phyloP scores from a whole-genome alignment of 2,888 invertebrate genomes.

The Cheilosia pagana region DNA sequence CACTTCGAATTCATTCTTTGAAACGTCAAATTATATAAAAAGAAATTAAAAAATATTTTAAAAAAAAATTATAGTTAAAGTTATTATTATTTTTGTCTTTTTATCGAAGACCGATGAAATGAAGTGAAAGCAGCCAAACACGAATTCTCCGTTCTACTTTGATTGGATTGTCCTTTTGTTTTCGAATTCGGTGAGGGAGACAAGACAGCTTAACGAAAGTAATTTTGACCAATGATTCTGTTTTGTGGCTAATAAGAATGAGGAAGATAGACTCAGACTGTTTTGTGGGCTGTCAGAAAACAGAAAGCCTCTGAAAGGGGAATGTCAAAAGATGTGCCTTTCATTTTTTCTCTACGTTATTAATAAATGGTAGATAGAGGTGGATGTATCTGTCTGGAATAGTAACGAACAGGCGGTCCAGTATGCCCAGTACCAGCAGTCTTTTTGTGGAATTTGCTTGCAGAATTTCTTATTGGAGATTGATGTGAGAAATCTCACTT shows the following conservation, averaged over 20 bases:
- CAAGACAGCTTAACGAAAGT: not conserved
- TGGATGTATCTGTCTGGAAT: not conserved
- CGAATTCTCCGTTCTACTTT: slow-evolving; percentile 65
- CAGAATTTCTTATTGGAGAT: too few species aligned
- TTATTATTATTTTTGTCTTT: slow-evolving; percentile 55
- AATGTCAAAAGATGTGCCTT: slow-evolving; percentile 44
- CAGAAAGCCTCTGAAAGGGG: slow-evolving; percentile 16
- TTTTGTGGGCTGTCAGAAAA: slow-evolving; percentile 30
- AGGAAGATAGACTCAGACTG: slow-evolving; percentile 13
- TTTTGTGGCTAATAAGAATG: slow-evolving; percentile 16
- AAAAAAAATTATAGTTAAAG: slow-evolving; percentile 25
- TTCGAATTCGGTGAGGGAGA: slow-evolving; percentile 51
- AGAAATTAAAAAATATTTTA: slow-evolving; percentile 33
- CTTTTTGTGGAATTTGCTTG: too few species aligned
- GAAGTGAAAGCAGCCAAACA: slow-evolving; percentile 72
- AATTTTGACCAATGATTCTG: slow-evolving; percentile 22
- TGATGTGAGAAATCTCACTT: too few species aligned
- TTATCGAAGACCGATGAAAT: slow-evolving; percentile 28
- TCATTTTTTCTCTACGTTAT: not conserved
- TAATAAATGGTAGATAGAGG: too few species aligned
- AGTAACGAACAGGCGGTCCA: slow-evolving; percentile 9
- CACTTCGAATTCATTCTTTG: slow-evolving; percentile 29
- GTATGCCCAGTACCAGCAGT: too few species aligned
- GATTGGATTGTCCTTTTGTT: slow-evolving; percentile 46
- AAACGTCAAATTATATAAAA: slow-evolving; percentile 66